Evolutionary conservation across 1,140 invertebrate genomes (phyloP), one percentile per base, ranked within the genome.

Genomic region (Anoplophora glabripennis): DNA sequence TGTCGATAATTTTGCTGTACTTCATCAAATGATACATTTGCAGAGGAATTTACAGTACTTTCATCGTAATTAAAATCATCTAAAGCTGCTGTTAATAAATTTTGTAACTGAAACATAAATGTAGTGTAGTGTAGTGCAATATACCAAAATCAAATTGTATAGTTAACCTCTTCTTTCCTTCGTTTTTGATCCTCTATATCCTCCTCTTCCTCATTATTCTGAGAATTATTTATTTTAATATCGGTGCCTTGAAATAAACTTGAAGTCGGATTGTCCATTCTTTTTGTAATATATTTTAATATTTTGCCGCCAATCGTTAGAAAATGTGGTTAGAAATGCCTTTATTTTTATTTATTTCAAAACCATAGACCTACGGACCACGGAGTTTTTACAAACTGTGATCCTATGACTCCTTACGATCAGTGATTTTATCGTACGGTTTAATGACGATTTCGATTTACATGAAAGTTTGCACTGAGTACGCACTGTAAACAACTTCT

Each of bases 41-140:
- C 58, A 14, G 72, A 75, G 10, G 73, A 72, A 68, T 72, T 69
- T n/a, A 72, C 63, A 12, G 73, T 73, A 55, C 70, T 75, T 38
- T 75, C 72, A 48, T 75, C 73, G 63, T 70, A 73, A 49, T 72
- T 71, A 55, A 73, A 75, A 21, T 72, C 69, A 49, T 69, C 69
- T 56, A 75, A 57, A 18, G 64, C 70, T 44, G 66, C 64, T 44
- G 63, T 61, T 17, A 75, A 47, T 11, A 74, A 63, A 53, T 69
- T 67, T 64, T 72, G 63, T 36, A 75, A 61, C 72, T 75, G 34
- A 51, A 71, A 64, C 52, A 18, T 49, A 38, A 41, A 38, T 14
- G 15, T 55, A 46, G 42, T 10, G 35, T 12, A 51, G 5, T 15
- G 7, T 10, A 17, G n/a, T 40, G 41, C 8, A 42, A 8, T 9